phyloP scores from a whole-genome alignment of 2,797 vertebrate genomes.

The Setipinna tenuifilis region DNA sequence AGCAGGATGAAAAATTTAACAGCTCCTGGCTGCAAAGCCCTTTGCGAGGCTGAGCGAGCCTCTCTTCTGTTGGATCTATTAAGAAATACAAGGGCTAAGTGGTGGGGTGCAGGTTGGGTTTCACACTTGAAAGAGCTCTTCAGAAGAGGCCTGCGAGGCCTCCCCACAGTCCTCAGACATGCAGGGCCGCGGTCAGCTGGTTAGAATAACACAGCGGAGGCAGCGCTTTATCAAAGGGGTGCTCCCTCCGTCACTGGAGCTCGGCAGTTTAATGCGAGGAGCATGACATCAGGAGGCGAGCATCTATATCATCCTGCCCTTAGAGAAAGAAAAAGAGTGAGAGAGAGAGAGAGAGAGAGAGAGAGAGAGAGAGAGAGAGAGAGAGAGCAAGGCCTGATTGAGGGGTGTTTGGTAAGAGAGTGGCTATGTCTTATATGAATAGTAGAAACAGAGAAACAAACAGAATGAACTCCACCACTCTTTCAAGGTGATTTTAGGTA shows the following conservation, averaged over 20 bases:
- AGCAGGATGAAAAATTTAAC: too few species aligned
- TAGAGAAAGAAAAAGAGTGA: background rate
- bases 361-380: background rate
- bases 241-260: constrained; percentile 5
- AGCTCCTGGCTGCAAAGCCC: too few species aligned
- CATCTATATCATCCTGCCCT: constrained; percentile 5
- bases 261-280: background rate
- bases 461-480: too few species aligned
- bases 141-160: too few species aligned
- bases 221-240: constrained; percentile 16
- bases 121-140: background rate
- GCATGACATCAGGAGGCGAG: background rate
- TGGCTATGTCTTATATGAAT: too few species aligned
- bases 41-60: too few species aligned
- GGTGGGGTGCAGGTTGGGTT: background rate
- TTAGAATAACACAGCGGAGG: constrained; percentile 7
- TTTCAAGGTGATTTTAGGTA: too few species aligned
- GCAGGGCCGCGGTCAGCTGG: constrained; percentile 6
- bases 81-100: background rate
- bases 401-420: too few species aligned
- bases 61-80: background rate
- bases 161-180: background rate
- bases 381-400: too few species aligned
- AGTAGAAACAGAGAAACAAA: too few species aligned
- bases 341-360: background rate